Percentiles rank a stretch among this genome's conserved stretches.
Conservation (phyloP, 2,113 vertebrate species). For the Seriola quinqueradiata region DNA sequence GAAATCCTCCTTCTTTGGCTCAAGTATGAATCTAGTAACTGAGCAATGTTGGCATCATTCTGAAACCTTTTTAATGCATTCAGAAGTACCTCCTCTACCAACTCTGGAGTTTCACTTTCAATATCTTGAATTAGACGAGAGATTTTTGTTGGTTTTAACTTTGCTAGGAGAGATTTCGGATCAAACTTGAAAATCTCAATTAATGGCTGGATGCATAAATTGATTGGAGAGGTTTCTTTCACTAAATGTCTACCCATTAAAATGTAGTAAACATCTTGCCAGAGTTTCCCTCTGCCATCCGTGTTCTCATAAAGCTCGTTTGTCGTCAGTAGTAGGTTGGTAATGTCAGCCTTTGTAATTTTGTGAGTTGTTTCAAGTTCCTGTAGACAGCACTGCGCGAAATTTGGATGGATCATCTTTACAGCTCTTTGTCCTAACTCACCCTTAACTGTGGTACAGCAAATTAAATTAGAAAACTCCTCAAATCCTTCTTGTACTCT, state of each 20-base stretch:
- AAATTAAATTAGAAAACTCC: conserved; percentile 85
- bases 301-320: conserved; percentile 79
- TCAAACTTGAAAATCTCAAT: no score
- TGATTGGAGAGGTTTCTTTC: conserved; percentile 84
- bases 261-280: conserved; percentile 81
- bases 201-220: no score
- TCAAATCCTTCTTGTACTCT: conserved; percentile 84
- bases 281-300: conserved; percentile 83
- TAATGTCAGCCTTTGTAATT: conserved; percentile 80
- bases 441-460: conserved; percentile 59
- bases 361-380: conserved; percentile 78
- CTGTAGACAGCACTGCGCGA: conserved; percentile 82
- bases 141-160: no score
- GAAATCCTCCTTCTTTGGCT: no score
- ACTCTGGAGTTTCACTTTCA: conserved; percentile 66
- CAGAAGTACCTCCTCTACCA: conserved; percentile 72
- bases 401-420: conserved; percentile 83
- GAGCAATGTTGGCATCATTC: conserved; percentile 80
- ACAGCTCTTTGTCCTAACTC: conserved; percentile 77
- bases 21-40: conserved; percentile 77
- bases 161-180: no score
- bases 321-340: conserved; percentile 76
- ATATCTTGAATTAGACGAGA: conserved; percentile 79
- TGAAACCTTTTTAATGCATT: conserved; percentile 79
- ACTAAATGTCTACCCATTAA: conserved; percentile 82